These are phyloP conservation scores for Phasia obesa DNA, from an alignment of 2,888 invertebrate species.

Conservation along the genomic window DNA sequence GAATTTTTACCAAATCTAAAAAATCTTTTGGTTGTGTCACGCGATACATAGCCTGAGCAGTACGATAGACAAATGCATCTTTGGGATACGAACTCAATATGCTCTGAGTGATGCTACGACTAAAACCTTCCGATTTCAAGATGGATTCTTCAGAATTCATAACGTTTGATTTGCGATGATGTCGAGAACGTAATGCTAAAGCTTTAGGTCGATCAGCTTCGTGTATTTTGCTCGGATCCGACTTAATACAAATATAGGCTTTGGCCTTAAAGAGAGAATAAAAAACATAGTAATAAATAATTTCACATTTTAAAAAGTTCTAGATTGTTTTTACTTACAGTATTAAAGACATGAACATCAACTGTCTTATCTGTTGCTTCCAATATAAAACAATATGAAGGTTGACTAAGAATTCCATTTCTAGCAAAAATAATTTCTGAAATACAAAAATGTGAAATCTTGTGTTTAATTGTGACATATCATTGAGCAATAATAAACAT, in stretches of 20 bases:
- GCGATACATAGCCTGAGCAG: constrained; percentile 82
- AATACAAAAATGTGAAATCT: too few species aligned
- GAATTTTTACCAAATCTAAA: constrained; percentile 75
- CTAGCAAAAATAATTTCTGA: constrained; percentile 80
- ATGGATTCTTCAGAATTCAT: constrained; percentile 75
- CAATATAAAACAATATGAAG: constrained; percentile 83
- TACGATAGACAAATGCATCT: constrained; percentile 81
- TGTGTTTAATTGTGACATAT: too few species aligned
- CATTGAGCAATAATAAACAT: too few species aligned
- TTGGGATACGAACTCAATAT: constrained; percentile 76
- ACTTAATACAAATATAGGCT: constrained; percentile 82
- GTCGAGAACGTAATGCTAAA: constrained; percentile 75
- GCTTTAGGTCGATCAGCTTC: constrained; percentile 79
- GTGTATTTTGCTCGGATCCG: constrained; percentile 78
- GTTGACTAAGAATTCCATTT: constrained; percentile 77
- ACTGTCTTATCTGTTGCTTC: constrained; percentile 84
- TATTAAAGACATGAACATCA: constrained; percentile 72
- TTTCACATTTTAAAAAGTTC: background rate
- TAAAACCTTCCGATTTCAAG: constrained; percentile 71
- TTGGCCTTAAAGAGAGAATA: constrained; percentile 73
- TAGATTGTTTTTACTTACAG: constrained; percentile 70
- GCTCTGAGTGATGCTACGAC: constrained; percentile 64
- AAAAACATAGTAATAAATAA: background rate
- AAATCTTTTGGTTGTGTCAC: constrained; percentile 82
- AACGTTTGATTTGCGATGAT: constrained; percentile 74